Conservation (phyloP, 1,140 invertebrate species). For the Manduca sexta region DNA sequence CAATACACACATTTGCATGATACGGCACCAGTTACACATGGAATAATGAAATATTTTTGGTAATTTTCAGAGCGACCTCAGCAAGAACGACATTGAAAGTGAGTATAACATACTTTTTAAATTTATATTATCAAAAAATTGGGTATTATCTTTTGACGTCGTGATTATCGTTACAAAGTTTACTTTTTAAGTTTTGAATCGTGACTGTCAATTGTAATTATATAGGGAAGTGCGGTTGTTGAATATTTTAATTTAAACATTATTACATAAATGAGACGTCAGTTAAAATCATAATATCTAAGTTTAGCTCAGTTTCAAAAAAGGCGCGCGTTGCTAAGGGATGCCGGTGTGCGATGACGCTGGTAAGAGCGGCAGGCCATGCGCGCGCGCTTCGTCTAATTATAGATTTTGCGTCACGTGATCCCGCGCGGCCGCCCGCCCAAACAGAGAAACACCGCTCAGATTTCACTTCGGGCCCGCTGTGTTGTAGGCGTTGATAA, state of each 20-base stretch:
- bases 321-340: slow-evolving; percentile 57
- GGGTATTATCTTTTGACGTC: too few species aligned
- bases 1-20: slow-evolving; percentile 31
- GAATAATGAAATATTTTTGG: slow-evolving; percentile 63
- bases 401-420: slow-evolving; percentile 62
- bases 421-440: slow-evolving; percentile 58
- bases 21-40: slow-evolving; percentile 34
- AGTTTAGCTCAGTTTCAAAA: slow-evolving; percentile 58
- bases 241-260: too few species aligned
- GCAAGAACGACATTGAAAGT: slow-evolving; percentile 83
- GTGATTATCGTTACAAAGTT: too few species aligned
- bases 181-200: too few species aligned
- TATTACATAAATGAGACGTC: slow-evolving; percentile 24
- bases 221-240: too few species aligned
- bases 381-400: slow-evolving; percentile 61
- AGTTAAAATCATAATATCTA: slow-evolving; percentile 41
- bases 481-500: slow-evolving; percentile 27
- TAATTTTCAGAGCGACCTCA: slow-evolving; percentile 81
- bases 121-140: slow-evolving; percentile 9
- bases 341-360: slow-evolving; percentile 27
- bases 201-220: too few species aligned
- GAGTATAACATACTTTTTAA: slow-evolving; percentile 73
- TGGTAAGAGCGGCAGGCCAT: slow-evolving; percentile 28
- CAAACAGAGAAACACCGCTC: slow-evolving; percentile 70
- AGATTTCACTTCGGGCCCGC: slow-evolving; percentile 50